Conservation (phyloP, 92 coral and sea anemone species). For the Micromussa lordhowensis region DNA sequence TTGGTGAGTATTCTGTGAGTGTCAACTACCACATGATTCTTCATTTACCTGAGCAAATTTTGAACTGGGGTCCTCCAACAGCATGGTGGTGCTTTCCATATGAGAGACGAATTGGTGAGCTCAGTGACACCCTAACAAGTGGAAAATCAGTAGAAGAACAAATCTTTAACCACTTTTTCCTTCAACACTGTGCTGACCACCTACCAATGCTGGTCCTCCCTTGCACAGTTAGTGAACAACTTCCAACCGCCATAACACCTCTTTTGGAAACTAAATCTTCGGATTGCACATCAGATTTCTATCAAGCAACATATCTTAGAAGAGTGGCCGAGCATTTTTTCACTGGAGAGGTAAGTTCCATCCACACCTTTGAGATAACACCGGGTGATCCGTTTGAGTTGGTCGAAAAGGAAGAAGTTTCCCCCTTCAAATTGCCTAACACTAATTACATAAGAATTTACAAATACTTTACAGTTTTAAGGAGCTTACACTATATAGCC, state of each 20-base stretch:
- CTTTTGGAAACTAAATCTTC: not conserved
- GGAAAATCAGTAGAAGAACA: slow-evolving; percentile 53
- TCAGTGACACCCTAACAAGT: slow-evolving; percentile 38
- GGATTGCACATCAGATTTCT: not conserved
- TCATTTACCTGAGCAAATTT: slow-evolving; percentile 37
- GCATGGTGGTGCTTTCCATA: slow-evolving; percentile 65
- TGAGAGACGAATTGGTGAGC: slow-evolving; percentile 48
- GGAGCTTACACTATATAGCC: too few species aligned
- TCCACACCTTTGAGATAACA: too few species aligned
- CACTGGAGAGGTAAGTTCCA: not conserved
- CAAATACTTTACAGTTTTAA: too few species aligned
- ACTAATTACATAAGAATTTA: too few species aligned
- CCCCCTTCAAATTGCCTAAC: too few species aligned
- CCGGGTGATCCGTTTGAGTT: too few species aligned
- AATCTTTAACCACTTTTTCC: slow-evolving; percentile 25
- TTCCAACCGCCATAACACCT: not conserved
- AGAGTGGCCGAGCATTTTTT: slow-evolving; percentile 14
- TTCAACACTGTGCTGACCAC: slow-evolving; percentile 17
- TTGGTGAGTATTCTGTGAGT: slow-evolving; percentile 44
- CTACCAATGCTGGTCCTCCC: slow-evolving; percentile 18
- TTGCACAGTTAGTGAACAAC: too few species aligned
- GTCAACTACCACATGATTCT: slow-evolving; percentile 63
- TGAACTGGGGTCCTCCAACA: slow-evolving; percentile 49
- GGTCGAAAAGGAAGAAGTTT: too few species aligned
- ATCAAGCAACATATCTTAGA: not conserved